These are phyloP conservation scores for Adelges cooleyi DNA, from an alignment of 1,140 invertebrate species.

Conservation along the genomic window DNA sequence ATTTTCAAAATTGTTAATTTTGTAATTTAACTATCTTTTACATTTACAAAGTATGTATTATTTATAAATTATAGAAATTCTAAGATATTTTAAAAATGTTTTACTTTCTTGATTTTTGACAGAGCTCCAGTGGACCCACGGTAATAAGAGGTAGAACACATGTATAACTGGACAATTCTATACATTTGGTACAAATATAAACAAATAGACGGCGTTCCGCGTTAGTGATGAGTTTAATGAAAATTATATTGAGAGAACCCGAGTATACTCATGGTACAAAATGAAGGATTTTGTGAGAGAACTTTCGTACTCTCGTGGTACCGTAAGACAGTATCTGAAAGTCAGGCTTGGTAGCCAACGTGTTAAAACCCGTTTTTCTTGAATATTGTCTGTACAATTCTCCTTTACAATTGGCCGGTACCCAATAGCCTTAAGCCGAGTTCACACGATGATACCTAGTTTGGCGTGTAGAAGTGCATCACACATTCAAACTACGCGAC, in stretches of 20 bases:
- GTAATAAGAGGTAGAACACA: neutral
- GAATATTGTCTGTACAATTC: too few relatives aligned
- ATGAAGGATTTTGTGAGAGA: slow-evolving; percentile 2
- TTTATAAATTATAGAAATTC: neutral
- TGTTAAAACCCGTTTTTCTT: too few relatives aligned
- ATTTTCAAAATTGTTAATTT: slow-evolving; percentile 10
- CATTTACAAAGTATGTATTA: neutral
- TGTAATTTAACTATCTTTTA: neutral
- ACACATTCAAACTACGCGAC: too few relatives aligned
- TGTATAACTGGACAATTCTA: neutral
- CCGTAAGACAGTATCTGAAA: neutral
- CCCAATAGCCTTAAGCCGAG: too few relatives aligned
- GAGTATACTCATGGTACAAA: slow-evolving; percentile 5
- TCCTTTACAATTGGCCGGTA: too few relatives aligned
- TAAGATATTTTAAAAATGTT: neutral
- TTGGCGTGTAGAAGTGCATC: too few relatives aligned
- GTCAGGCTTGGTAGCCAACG: neutral
- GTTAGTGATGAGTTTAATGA: neutral
- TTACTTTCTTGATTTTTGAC: neutral
- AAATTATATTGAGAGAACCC: neutral
- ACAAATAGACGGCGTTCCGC: neutral
- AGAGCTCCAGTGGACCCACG: neutral
- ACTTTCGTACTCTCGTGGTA: neutral
- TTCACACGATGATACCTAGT: too few relatives aligned
- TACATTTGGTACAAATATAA: slow-evolving; percentile 8